These are phyloP conservation scores for Xiphydria camelus DNA, from an alignment of 2,888 invertebrate species.

Conservation along the genomic window DNA sequence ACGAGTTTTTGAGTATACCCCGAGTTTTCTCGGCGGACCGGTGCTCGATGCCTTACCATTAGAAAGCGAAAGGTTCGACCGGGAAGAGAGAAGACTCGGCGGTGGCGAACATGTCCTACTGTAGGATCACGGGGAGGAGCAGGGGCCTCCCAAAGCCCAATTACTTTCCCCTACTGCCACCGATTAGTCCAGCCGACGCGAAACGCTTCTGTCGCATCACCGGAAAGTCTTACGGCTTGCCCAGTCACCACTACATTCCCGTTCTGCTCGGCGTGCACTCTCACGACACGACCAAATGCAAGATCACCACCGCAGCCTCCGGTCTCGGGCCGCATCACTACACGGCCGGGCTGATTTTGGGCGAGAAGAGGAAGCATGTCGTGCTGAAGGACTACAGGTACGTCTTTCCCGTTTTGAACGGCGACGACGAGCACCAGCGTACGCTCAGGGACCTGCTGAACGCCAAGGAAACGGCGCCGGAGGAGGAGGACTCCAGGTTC, in stretches of 20 bases:
- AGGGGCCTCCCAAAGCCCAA: conserved; percentile 80
- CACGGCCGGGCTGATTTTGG: conserved; percentile 62
- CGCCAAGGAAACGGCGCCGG: conserved; percentile 60
- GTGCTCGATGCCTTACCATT: too few relatives aligned
- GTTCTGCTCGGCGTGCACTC: conserved; percentile 64
- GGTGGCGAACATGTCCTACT: conserved; percentile 66
- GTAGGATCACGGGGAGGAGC: conserved; percentile 80
- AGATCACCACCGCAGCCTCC: conserved; percentile 68
- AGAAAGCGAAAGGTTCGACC: neutral
- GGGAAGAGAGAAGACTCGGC: neutral
- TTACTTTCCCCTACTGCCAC: conserved; percentile 79
- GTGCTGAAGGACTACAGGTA: conserved; percentile 73
- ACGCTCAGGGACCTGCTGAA: conserved; percentile 66
- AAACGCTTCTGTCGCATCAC: conserved; percentile 78
- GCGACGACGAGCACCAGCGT: conserved; percentile 69
- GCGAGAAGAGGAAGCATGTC: conserved; percentile 71
- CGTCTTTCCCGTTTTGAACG: conserved; percentile 73
- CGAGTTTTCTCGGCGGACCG: neutral
- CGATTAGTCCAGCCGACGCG: conserved; percentile 82
- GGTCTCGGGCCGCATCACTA: conserved; percentile 67
- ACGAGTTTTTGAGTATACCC: neutral
- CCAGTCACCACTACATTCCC: conserved; percentile 79
- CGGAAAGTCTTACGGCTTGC: conserved; percentile 74
- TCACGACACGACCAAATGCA: conserved; percentile 62
- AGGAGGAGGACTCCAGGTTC: conserved; percentile 64